A percentile compares a stretch with the other conserved stretches of the same genome.
phyloP scores from a whole-genome alignment of 2,113 vertebrate genomes.

The Callionymus lyra region DNA sequence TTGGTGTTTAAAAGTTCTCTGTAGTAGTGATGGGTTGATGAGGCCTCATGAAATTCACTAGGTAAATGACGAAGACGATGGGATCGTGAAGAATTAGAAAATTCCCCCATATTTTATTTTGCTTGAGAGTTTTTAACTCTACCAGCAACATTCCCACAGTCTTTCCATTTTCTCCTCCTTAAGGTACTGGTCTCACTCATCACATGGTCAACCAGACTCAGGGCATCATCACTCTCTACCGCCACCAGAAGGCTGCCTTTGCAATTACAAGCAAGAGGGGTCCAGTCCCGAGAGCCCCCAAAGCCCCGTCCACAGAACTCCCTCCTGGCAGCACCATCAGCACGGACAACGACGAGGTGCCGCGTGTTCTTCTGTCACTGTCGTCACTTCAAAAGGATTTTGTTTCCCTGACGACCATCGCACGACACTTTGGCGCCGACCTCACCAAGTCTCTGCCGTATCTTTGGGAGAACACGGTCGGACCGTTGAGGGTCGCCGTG shows the following conservation, averaged over 20 bases:
- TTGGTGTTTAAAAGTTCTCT: too few species aligned
- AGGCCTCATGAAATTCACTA: too few species aligned
- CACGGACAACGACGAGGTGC: slow-evolving; percentile 86
- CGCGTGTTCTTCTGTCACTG: background rate
- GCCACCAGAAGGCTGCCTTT: slow-evolving; percentile 94
- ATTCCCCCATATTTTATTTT: too few species aligned
- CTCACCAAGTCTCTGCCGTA: slow-evolving; percentile 79
- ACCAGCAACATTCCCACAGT: too few species aligned
- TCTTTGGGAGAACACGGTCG: slow-evolving; percentile 94
- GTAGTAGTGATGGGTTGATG: too few species aligned
- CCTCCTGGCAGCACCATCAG: slow-evolving; percentile 76
- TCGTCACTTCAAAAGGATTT: background rate
- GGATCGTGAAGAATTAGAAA: too few species aligned
- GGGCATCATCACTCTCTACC: slow-evolving; percentile 94
- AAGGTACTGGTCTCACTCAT: slow-evolving; percentile 71
- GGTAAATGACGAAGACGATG: too few species aligned
- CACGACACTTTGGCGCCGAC: slow-evolving; percentile 82
- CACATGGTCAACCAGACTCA: slow-evolving; percentile 86
- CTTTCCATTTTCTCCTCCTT: background rate
- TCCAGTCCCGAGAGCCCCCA: slow-evolving; percentile 86
- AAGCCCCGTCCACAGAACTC: slow-evolving; percentile 77
- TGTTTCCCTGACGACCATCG: slow-evolving; percentile 78
- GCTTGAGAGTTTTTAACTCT: too few species aligned
- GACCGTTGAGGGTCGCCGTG: slow-evolving; percentile 75
- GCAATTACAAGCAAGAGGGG: slow-evolving; percentile 96